phyloP scores from a whole-genome alignment of 2,888 invertebrate genomes.

The Xestia ashworthii region DNA sequence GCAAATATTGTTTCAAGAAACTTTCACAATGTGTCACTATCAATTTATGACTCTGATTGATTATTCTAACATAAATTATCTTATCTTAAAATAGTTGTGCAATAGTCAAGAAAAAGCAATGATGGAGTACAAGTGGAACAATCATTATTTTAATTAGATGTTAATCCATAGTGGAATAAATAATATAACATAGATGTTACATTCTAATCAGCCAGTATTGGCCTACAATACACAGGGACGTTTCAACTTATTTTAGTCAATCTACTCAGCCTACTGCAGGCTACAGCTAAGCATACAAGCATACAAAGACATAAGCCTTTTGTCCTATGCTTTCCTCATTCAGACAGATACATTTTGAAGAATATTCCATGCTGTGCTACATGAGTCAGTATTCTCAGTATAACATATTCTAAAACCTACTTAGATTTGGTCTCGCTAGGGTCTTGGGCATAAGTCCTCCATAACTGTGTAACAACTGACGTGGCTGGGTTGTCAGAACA shows the following conservation, averaged over 20 bases:
- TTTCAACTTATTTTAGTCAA: background rate
- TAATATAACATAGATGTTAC: background rate
- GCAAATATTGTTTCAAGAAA: conserved; percentile 10
- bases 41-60: conserved; percentile 29
- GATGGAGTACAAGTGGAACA: background rate
- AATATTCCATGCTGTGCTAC: background rate
- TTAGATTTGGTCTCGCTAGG: background rate
- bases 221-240: background rate
- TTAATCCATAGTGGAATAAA: background rate
- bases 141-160: background rate
- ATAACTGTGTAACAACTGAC: background rate
- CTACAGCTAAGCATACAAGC: too few species aligned
- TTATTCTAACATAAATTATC: conserved; percentile 24
- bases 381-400: background rate
- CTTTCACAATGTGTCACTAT: conserved; percentile 31
- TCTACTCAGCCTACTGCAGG: background rate
- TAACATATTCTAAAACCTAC: background rate
- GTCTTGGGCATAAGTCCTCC: background rate
- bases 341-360: background rate
- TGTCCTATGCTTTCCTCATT: background rate
- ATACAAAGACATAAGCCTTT: too few species aligned
- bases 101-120: conserved; percentile 12
- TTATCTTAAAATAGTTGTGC: conserved; percentile 2
- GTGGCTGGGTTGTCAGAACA: background rate
- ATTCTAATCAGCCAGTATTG: background rate